Conservation (phyloP, 2,888 invertebrate species). For the Drosophila formosana region DNA sequence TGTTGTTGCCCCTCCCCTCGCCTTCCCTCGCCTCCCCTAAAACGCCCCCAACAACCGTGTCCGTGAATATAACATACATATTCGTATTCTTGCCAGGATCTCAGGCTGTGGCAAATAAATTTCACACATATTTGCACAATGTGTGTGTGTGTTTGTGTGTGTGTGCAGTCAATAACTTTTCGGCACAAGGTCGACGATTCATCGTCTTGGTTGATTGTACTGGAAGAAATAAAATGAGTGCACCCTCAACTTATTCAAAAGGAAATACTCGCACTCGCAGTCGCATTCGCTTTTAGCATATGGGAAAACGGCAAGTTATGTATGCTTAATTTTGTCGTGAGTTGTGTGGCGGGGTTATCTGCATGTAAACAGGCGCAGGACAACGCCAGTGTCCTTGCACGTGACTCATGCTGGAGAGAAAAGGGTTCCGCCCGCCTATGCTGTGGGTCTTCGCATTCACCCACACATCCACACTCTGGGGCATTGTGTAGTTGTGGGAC, state of each 20-base stretch:
- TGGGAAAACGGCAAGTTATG: conserved; percentile 51
- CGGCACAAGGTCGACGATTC: conserved; percentile 63
- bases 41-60: background rate
- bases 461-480: background rate
- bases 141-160: conserved; percentile 15
- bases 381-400: conserved; percentile 47
- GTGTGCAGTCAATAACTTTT: conserved; percentile 70
- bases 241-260: conserved; percentile 17
- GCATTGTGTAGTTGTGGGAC: conserved; percentile 52
- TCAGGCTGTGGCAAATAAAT: conserved; percentile 69
- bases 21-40: too few species aligned
- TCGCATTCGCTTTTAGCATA: conserved; percentile 32
- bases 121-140: conserved; percentile 80
- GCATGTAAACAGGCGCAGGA: conserved; percentile 62
- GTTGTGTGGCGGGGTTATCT: conserved; percentile 46
- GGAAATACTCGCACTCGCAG: conserved; percentile 17
- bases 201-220: conserved; percentile 72
- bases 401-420: conserved; percentile 56
- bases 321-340: conserved; percentile 51
- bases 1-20: conserved; percentile 21
- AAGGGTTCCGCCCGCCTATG: background rate
- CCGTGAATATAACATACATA: background rate
- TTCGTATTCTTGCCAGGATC: conserved; percentile 22
- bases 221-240: conserved; percentile 56
- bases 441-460: conserved; percentile 41